Evolutionary conservation across 2,888 invertebrate genomes (phyloP), one percentile per base, ranked within the genome.

Genomic region (Andrena minutula): DNA sequence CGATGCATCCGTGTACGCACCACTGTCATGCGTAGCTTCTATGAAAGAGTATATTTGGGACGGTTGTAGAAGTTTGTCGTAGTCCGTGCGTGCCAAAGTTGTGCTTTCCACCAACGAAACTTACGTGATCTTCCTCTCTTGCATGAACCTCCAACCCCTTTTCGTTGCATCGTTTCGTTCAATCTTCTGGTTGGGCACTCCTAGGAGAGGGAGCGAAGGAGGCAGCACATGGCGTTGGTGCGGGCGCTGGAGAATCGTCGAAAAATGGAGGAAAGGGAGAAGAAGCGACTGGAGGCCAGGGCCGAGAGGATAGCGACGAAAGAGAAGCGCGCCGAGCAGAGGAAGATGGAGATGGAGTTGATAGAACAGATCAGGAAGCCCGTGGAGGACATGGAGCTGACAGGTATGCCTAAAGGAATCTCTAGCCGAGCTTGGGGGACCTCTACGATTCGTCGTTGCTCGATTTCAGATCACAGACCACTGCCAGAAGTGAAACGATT

Each of bases 201-300:
- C 68, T 89, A 98, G 98, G 98, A 98, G 93, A 95, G 98, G 53
- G 98, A 99, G 94, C 95, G 98, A 88, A 95, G 98, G 90, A 96
- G 98, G 28, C 99, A 99, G 92, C 99, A 99, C 93, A 97, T 98
- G 94, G 96, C 98, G 0, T 95, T 99, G 79, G 97, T 99, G 63
- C 96, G 98, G 35, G 97, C 98, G 66, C 93, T 99, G 82, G 99
- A 99, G 93, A 96, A 96, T 82, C 95, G 98, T 26, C 96, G 98
- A 86, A 96, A 98, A 90, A 97, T 97, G 94, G 98, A 99, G 92
- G 98, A 98, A 90, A 95, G 97, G 10, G 98, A 98, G 92, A 96
- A 96, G 89, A 96, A 96, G 91, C 96, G 97, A 86, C 95, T 96
- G 77, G 95, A 97, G 94, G 95, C 97, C 89, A 95, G 97, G 78